Evolutionary conservation across 2,113 vertebrate species (phyloP), one percentile per base, ranked within the genome.

Genomic region (Ictidomys tridecemlineatus): DNA sequence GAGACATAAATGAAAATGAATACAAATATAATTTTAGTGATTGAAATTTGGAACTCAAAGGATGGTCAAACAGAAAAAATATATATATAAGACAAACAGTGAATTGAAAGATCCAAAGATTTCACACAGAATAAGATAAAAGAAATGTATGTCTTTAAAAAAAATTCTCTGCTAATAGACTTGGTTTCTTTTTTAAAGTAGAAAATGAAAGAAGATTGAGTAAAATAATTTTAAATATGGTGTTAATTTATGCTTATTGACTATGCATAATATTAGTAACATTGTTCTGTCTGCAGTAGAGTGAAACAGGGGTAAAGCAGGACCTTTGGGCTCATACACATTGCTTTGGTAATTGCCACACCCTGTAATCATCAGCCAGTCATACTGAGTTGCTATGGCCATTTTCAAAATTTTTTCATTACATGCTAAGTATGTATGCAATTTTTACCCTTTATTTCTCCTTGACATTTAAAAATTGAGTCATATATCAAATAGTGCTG

Each of bases 121-220:
- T 69, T 69, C 67, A 32, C 67, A 69, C 32, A 69, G 14, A 69
- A 69, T 45, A 45, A 45, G 45, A 45, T 45, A 45, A 45, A 45
- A 45, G 8, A 45, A 45, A 45, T 45, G 45, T 45, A 45, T 45
- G 45, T 45, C 45, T 45, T 45, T 45, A 9, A 26, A 67, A 69
- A 69, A 69, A n/a, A n/a, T n/a, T n/a, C n/a, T 94, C 39, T 95
- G 22, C 39, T 9, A 82, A n/a, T 51, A 95, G 58, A 90, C 56
- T 51, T 97, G 16, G 20, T 91, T 97, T 73, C 42, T 86, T 91
- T 96, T 91, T 83, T 74, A 86, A 74, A 88, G 65, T 85, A 91
- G n/a, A 76, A 90, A 94, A 65, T 83, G 28, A n/a, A 91, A 90
- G 77, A 90, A 94, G 30, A 85, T 28, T 58, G 37, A 78, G 58